phyloP scores from a whole-genome alignment of 2,797 vertebrate species.

The Microchirus variegatus region DNA sequence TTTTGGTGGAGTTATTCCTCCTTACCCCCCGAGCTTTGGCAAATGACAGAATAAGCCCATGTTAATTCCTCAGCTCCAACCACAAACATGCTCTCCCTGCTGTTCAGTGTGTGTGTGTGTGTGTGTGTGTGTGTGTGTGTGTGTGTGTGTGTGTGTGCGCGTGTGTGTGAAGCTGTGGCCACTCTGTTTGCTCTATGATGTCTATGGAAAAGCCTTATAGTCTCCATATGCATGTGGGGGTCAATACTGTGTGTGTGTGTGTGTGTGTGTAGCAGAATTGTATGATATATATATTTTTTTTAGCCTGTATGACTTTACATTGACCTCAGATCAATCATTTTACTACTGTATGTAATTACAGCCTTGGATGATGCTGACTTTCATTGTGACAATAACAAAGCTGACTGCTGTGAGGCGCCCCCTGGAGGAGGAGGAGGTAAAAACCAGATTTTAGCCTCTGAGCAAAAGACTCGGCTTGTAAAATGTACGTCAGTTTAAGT shows the following conservation, averaged over 20 bases:
- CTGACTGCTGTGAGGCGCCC: no score
- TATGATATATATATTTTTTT: not conserved
- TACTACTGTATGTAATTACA: not conserved
- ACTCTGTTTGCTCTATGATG: conserved; percentile 6
- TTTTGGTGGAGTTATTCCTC: conserved; percentile 61
- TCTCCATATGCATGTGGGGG: conserved; percentile 23
- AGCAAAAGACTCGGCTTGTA: no score
- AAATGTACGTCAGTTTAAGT: no score
- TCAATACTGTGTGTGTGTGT: no score
- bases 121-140: conserved; percentile 3
- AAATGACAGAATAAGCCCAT: conserved; percentile 64
- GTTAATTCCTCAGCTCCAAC: conserved; percentile 67
- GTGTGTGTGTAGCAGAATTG: no score
- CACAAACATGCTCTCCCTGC: conserved; percentile 53
- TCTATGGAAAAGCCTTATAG: conserved; percentile 19
- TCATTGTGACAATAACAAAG: no score
- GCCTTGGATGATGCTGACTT: no score
- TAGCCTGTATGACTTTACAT: not conserved
- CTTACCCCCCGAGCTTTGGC: conserved; percentile 63
- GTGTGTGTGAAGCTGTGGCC: conserved; percentile 1
- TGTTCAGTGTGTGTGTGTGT: not conserved
- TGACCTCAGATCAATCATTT: not conserved
- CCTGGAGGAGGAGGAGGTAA: no score
- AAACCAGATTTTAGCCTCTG: no score
- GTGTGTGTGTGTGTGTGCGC: not conserved